A percentile compares a stretch with the other conserved stretches of the same genome.
These are phyloP conservation scores for Drosophila tripunctata DNA, from an alignment of 2,888 invertebrate genomes.

Conservation along the genomic window DNA sequence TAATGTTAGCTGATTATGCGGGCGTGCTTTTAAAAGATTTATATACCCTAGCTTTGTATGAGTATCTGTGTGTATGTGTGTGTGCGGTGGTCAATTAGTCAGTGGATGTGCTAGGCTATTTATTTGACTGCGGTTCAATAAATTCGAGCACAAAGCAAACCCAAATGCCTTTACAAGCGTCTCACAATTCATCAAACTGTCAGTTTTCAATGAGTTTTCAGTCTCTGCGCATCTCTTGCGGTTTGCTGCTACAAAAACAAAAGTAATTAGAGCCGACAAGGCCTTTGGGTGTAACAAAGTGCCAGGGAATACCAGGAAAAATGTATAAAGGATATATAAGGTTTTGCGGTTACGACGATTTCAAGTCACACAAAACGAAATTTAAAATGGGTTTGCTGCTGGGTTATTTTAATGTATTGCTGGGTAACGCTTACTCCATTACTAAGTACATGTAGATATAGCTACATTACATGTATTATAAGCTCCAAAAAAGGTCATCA, in stretches of 20 bases:
- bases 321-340: slow-evolving; percentile 11
- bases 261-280: slow-evolving; percentile 54
- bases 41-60: no score
- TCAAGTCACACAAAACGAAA: slow-evolving; percentile 7
- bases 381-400: neutral
- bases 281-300: slow-evolving; percentile 29
- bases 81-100: slow-evolving; percentile 29
- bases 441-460: neutral
- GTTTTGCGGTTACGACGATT: slow-evolving; percentile 31
- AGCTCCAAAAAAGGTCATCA: slow-evolving; percentile 26
- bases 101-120: slow-evolving; percentile 29
- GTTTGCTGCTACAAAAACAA: slow-evolving; percentile 42
- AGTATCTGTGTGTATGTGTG: no score
- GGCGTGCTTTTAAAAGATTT: no score
- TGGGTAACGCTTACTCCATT: slow-evolving; percentile 8
- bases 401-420: slow-evolving; percentile 3
- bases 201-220: slow-evolving; percentile 45
- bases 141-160: slow-evolving; percentile 38
- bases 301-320: slow-evolving; percentile 23
- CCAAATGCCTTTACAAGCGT: slow-evolving; percentile 33
- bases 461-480: slow-evolving; percentile 3
- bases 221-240: slow-evolving; percentile 14
- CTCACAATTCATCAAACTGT: slow-evolving; percentile 53
- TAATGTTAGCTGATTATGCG: no score
- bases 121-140: slow-evolving; percentile 59